Percentiles rank a stretch among this genome's conserved stretches.
phyloP scores from a whole-genome alignment of 2,113 vertebrate genomes.

The Peucedramus taeniatus region DNA sequence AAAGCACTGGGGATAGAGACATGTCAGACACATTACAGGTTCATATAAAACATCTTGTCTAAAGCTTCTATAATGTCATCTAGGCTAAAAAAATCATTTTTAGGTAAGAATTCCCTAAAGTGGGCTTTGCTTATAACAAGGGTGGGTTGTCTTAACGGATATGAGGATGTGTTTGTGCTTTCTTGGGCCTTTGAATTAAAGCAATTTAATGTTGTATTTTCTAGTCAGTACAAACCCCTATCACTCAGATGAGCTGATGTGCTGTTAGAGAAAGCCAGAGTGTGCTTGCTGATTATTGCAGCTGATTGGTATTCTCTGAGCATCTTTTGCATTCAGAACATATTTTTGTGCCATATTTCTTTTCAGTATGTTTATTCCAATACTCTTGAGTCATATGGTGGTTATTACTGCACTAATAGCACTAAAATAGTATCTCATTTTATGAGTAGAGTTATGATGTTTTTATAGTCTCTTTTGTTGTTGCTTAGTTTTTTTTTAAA shows the following conservation, averaged over 20 bases:
- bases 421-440: background rate
- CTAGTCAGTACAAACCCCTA: background rate
- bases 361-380: background rate
- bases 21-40: background rate
- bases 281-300: fast-evolving
- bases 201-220: background rate
- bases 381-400: background rate
- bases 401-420: background rate
- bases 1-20: background rate
- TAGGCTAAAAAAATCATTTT: background rate
- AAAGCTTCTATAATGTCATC: background rate
- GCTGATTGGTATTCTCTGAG: background rate
- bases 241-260: background rate
- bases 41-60: background rate
- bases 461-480: background rate
- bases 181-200: background rate
- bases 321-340: background rate
- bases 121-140: background rate
- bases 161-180: background rate
- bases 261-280: background rate
- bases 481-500: background rate
- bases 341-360: background rate
- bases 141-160: background rate
- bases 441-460: background rate
- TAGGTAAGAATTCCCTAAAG: background rate